Base-by-base conservation (phyloP, 2,888 invertebrate genomes). In the Drosophila aldrichi region DNA sequence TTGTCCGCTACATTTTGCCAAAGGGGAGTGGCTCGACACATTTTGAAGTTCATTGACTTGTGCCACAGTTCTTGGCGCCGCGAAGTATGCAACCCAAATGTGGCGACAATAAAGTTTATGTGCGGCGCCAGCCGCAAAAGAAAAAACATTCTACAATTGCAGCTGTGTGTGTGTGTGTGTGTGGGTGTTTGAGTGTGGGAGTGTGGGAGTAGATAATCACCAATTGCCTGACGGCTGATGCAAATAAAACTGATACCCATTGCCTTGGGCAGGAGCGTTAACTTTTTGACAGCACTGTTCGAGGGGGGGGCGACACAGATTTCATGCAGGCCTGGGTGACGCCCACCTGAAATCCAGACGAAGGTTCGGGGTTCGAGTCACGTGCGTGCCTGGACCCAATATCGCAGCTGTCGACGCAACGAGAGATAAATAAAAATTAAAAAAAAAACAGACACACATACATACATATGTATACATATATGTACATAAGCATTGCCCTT, bases 101-200 rank as follows among this genome's bases (percentile, higher is more conserved):
- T 85, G 88, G 88, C 90, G 89, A 90, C 90, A 89, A 83, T 89
- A 89, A 90, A 90, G 77, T 85, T 88, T 89, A 84, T 82, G 76
- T 68, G 48, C 84, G 81, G 81, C 87, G 79, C 84, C 87, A 81
- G 59, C 52, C 58, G 41, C 69, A 57, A 67, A 65, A 57, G 8
- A 65, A 55, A 55, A 55, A 41, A 61, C 9, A 16, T 20, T 18
- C 20, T 14, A 48, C 36, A 44, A 52, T 40, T 60, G 70, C 59
- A 66, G n/a, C 10, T 38, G 36, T 54, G 12, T 57, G 61, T 64
- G 63, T 40, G 63, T 38, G 36, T 40, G 7, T 73, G 40, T 49
- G 61, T 64, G 63, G 43, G 63, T 10, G 75, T 41, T 58, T 51
- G 71, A n/a, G 71, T 55, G 40, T 20, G 4, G 12, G 43, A 22